These are phyloP conservation scores for Trematomus loennbergii DNA, from an alignment of 2,113 vertebrate genomes.

Conservation along the genomic window DNA sequence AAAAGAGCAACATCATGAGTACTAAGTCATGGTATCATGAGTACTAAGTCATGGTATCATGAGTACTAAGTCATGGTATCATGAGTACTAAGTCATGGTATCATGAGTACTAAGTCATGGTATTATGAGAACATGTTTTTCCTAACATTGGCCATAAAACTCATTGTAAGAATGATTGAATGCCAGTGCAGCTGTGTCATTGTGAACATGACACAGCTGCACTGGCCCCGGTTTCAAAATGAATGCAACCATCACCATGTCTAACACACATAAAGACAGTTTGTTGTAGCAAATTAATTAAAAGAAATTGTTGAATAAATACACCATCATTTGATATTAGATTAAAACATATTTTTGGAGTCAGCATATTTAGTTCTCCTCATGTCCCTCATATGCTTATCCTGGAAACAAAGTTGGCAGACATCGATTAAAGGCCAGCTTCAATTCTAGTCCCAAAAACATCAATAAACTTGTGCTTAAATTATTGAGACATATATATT, in stretches of 20 bases:
- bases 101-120: not conserved
- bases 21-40: not conserved
- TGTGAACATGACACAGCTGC: not conserved
- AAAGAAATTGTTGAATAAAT: conserved; percentile 10
- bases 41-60: no score
- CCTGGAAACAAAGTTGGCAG: conserved; percentile 1
- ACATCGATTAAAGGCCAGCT: conserved; percentile 47
- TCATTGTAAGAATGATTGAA: not conserved
- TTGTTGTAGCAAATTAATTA: not conserved
- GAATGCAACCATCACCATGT: conserved; percentile 26
- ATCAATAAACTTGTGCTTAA: not conserved
- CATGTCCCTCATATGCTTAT: not conserved
- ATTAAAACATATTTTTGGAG: conserved; percentile 15
- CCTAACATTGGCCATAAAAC: not conserved
- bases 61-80: not conserved
- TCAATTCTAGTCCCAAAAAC: conserved; percentile 28
- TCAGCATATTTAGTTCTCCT: conserved; percentile 2
- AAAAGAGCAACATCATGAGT: not conserved
- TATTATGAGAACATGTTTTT: not conserved
- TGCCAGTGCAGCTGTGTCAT: not conserved
- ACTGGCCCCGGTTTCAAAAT: not conserved
- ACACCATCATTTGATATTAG: conserved; percentile 23
- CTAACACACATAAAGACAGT: not conserved
- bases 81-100: not conserved
- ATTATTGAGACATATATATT: not conserved